These are phyloP conservation scores for Rhamphomyia laevipes DNA, from an alignment of 2,888 invertebrate genomes.

Conservation along the genomic window DNA sequence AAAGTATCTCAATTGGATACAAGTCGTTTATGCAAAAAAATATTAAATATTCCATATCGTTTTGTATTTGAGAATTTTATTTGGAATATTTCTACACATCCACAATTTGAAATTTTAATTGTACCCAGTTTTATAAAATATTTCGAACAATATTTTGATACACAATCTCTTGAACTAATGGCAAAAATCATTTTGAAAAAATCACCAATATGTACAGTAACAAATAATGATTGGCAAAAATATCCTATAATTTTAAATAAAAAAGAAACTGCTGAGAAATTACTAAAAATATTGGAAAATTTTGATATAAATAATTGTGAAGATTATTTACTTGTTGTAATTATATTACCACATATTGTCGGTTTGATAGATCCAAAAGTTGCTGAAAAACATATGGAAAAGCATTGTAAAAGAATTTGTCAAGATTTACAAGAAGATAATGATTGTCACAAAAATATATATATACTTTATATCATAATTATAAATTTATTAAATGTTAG, in stretches of 20 bases:
- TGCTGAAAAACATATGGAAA: constrained; percentile 19
- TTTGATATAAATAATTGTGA: background rate
- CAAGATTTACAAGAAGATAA: too few species aligned
- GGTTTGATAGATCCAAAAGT: constrained; percentile 11
- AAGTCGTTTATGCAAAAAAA: constrained; percentile 52
- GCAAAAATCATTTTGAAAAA: constrained; percentile 55
- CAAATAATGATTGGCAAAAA: constrained; percentile 48
- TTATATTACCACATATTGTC: background rate
- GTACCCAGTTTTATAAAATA: constrained; percentile 54
- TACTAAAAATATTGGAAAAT: background rate
- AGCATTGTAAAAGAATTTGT: too few species aligned
- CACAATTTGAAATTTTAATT: constrained; percentile 61
- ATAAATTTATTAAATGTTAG: background rate
- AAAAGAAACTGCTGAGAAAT: constrained; percentile 13
- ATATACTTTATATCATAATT: background rate
- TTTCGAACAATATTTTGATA: constrained; percentile 44
- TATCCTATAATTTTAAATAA: constrained; percentile 50
- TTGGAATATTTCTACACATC: constrained; percentile 50
- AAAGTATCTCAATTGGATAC: constrained; percentile 62
- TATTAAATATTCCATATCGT: constrained; percentile 45
- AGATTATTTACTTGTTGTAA: background rate
- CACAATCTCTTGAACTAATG: constrained; percentile 46
- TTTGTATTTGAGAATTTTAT: constrained; percentile 52
- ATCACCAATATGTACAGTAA: constrained; percentile 48
- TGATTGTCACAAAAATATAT: background rate